Base-by-base conservation (phyloP, 1,140 invertebrate species). In the Drosophila asahinai region DNA sequence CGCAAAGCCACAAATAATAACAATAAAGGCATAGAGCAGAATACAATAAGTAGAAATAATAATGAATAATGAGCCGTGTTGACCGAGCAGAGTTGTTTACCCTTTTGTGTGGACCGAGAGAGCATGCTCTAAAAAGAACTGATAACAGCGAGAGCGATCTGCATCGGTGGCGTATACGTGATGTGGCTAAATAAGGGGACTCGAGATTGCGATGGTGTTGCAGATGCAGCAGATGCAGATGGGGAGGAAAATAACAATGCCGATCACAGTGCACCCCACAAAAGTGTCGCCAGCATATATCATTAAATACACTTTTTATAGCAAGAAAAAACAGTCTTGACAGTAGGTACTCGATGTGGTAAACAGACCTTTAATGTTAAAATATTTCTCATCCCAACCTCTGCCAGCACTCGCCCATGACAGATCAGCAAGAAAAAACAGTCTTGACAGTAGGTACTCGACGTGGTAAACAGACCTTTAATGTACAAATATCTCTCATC, bases 141-240 rank as follows among this genome's bases (percentile, higher is more conserved):
- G 64, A 67, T 67, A 67, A 64, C 40, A 63, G 30, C 15, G 43
- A 47, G 59, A 47, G 36, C 33, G 30, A 48, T 64, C 42, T 47
- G 64, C 42, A 38, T 67, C 64, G 64, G 64, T 54, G 67, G 67
- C 67, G 67, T 52, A 71, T 71, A 71, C 67, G 67, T 49, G 64
- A 68, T 71, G 27, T 67, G 63, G 64, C 59, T 63, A 38, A 48
- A 64, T 48, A 67, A 48, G 59, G 11, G 25, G 40, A 11, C 25
- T 25, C 36, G 36, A 14, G 36, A 14, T 14, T 15, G 15, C n/a
- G 15, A 12, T 1, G 9, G 6, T 3, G 51, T 2, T 5, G 36
- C 4, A 14, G 36, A 38, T 12, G 36, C 36, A 38, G 36, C 12
- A 36, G 36, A 36, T 14, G 27, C 12, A 19, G 30, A 19, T 36